phyloP scores from a whole-genome alignment of 2,113 vertebrate genomes.

The Copsychus sechellarum region DNA sequence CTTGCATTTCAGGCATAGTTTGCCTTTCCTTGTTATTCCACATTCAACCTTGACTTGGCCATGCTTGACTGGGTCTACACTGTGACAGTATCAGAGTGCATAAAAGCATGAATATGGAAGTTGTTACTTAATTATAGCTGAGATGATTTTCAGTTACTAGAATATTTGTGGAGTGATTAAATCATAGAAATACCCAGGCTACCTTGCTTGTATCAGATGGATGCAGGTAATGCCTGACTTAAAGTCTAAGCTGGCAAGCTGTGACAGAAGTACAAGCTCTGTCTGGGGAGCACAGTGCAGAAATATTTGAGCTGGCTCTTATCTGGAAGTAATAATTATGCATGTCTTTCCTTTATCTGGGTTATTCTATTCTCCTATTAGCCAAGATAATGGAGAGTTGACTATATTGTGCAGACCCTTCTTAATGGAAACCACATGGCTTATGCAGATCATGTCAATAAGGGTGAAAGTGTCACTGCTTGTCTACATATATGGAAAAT shows the following conservation, averaged over 20 bases:
- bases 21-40: background rate
- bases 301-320: background rate
- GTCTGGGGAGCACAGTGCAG: background rate
- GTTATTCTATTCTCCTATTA: constrained; percentile 38
- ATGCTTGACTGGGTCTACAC: background rate
- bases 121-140: constrained; percentile 17
- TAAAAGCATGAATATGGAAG: background rate
- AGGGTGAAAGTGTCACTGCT: background rate
- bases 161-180: constrained; percentile 36
- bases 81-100: background rate
- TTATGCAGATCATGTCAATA: constrained; percentile 1
- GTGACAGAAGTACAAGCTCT: constrained; percentile 22
- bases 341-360: constrained; percentile 46
- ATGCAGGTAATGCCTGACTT: constrained; percentile 17
- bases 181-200: background rate
- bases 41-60: background rate
- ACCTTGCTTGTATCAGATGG: background rate
- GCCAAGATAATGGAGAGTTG: constrained; percentile 30
- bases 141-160: constrained; percentile 11
- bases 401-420: background rate
- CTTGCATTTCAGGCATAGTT: background rate
- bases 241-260: constrained; percentile 2
- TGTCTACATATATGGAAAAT: constrained; percentile 6
- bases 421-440: background rate
- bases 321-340: constrained; percentile 45